Evolutionary conservation across 2,113 vertebrate species (phyloP).

Genomic region (Ophiodon elongatus): DNA sequence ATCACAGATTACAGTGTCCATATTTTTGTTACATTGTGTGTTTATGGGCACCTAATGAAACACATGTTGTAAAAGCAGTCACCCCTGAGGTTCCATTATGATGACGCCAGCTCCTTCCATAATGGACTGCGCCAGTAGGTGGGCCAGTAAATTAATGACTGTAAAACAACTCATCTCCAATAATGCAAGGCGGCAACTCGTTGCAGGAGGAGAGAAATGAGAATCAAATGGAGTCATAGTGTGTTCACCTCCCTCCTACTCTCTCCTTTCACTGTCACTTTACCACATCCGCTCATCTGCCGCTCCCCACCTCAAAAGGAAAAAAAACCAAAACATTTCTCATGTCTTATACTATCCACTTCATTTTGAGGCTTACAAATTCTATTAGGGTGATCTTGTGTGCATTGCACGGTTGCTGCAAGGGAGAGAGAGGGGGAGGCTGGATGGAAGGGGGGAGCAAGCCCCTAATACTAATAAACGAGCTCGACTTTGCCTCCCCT

Average conservation of each 20-base stretch:
- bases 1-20: conserved; percentile 55
- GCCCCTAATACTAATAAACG: conserved; percentile 79
- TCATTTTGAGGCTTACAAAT: conserved; percentile 68
- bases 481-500: conserved; percentile 72
- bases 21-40: conserved; percentile 55
- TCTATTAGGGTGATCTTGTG: conserved; percentile 64
- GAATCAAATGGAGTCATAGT: conserved; percentile 52
- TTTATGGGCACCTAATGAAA: conserved; percentile 64
- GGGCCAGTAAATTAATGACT: conserved; percentile 67
- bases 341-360: conserved; percentile 63
- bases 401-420: conserved; percentile 41
- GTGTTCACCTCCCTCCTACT: conserved; percentile 9
- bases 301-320: not conserved
- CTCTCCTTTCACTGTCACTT: conserved; percentile 36
- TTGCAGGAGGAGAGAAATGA: conserved; percentile 43
- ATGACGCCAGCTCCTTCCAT: conserved; percentile 55
- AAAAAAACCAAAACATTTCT: conserved; percentile 28
- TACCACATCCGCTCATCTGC: conserved; percentile 15
- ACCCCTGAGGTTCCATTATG: conserved; percentile 52
- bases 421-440: conserved; percentile 29
- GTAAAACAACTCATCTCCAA: conserved; percentile 70
- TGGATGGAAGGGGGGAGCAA: conserved; percentile 55
- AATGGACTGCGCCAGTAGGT: conserved; percentile 58
- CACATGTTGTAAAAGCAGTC: conserved; percentile 59
- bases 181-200: conserved; percentile 64